Conservation (phyloP, 2,797 vertebrate genomes). For the Liasis olivaceus region DNA sequence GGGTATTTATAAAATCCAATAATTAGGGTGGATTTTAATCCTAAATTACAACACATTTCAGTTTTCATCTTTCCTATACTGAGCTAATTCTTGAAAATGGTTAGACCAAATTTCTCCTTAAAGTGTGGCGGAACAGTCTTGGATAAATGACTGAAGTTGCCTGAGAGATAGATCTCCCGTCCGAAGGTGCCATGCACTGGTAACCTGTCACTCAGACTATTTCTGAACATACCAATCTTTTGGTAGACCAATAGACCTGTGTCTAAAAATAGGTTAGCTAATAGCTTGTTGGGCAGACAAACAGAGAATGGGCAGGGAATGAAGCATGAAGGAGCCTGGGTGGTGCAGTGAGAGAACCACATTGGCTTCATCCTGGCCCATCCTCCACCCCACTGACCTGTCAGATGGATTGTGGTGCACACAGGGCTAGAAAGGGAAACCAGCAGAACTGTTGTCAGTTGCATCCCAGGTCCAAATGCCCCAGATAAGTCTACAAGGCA, state of each 20-base stretch:
- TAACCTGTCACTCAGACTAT: background rate
- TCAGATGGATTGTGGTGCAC: background rate
- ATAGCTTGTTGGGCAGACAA: background rate
- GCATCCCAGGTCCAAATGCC: background rate
- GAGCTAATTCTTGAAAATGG: background rate
- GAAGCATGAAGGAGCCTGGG: background rate
- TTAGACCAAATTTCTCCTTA: background rate
- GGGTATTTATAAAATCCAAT: background rate
- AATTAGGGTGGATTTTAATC: background rate
- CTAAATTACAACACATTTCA: background rate
- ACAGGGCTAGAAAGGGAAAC: background rate
- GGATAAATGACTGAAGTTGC: background rate
- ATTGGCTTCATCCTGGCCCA: background rate
- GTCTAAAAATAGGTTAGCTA: background rate
- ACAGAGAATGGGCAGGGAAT: background rate
- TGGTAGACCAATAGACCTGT: background rate
- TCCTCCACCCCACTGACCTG: background rate
- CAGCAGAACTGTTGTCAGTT: background rate
- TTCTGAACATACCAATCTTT: background rate
- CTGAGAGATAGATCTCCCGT: background rate
- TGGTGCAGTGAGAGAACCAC: background rate
- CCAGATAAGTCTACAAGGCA: background rate
- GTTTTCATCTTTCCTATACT: background rate
- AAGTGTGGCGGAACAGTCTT: background rate
- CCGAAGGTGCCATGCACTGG: background rate